Base-by-base conservation (phyloP, 64 coral and sea anemone species). In the Stylophora pistillata region DNA sequence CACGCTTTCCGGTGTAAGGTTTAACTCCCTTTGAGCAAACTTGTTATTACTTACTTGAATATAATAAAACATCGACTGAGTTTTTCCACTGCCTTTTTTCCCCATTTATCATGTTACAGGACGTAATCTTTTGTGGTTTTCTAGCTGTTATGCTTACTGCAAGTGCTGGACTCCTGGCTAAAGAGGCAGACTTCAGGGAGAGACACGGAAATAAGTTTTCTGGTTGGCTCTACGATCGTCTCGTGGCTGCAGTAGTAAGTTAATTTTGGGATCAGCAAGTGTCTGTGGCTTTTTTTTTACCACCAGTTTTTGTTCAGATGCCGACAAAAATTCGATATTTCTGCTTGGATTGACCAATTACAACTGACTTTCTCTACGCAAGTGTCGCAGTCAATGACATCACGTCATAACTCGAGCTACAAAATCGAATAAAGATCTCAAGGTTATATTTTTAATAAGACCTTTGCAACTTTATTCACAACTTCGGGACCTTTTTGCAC, bases 131-230 rank as follows among this genome's bases (percentile, higher is more conserved):
- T 34, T 26, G 80, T 70, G 30, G 21, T 30, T 84, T 34, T 84
- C 47, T 84, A 63, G 32, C 80, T 14, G 80, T 84, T 33, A 41
- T 84, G 41, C 60, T 84, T 26, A 41, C 69, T 52, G 62, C 30
- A n/a, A 84, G 80, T 63, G 80, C 61, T 84, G 80, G 61, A 33
- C 80, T 84, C 37, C 31, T 84, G 31, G 80, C 62, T 84, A 18
- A 34, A 17, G 80, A 84, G 27, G 80, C 80, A 27, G 34, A 84
- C 37, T 70, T 84, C 18, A 70, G 4, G 30, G 60, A 84, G 69
- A 84, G 21, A 37, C 80, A 84, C 41, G 80, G 80, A 70, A 53
- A 10, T 26, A 5, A 84, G 0, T 84, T 84, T n/a, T 54, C 62
- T 52, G 69, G 14, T 9, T 84, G 80, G 80, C 37, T 84, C 16